Conservation (phyloP, 2,888 invertebrate genomes). For the Muschampia plurimacula region DNA sequence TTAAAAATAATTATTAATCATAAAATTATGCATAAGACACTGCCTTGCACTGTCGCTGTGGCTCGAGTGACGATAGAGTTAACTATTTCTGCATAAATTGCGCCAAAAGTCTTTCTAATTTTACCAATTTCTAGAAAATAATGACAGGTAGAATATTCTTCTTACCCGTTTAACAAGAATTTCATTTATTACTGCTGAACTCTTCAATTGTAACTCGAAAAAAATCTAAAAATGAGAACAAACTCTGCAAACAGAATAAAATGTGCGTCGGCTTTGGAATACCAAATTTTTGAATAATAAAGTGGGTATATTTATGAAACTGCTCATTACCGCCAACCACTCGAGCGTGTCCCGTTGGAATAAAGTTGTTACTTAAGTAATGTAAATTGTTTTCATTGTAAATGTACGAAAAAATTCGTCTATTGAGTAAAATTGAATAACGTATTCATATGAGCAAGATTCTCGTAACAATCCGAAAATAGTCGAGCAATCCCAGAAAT, state of each 20-base stretch:
- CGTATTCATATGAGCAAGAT: too few relatives aligned
- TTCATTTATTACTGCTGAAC: conserved; percentile 17
- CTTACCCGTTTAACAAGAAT: not conserved
- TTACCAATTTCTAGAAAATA: not conserved
- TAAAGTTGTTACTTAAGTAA: conserved; percentile 8
- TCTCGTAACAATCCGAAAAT: too few relatives aligned
- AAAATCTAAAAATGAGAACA: conserved; percentile 11
- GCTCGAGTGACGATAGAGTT: not conserved
- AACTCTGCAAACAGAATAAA: conserved; percentile 33
- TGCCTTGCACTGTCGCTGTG: too few relatives aligned
- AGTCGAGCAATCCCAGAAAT: too few relatives aligned
- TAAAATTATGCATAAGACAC: too few relatives aligned
- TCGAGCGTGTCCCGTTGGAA: conserved; percentile 15
- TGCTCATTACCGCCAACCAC: conserved; percentile 30
- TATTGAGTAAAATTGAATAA: too few relatives aligned
- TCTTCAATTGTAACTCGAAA: conserved; percentile 15
- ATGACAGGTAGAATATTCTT: not conserved
- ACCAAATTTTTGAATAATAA: conserved; percentile 34
- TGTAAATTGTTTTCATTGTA: conserved; percentile 2
- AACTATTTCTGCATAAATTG: not conserved
- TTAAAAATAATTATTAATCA: too few relatives aligned
- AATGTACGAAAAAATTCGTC: not conserved
- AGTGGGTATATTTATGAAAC: conserved; percentile 33
- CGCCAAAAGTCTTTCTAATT: not conserved
- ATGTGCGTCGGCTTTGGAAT: conserved; percentile 25